Conservation (phyloP, 2,888 invertebrate species). For the Drosophila paranaensis region DNA sequence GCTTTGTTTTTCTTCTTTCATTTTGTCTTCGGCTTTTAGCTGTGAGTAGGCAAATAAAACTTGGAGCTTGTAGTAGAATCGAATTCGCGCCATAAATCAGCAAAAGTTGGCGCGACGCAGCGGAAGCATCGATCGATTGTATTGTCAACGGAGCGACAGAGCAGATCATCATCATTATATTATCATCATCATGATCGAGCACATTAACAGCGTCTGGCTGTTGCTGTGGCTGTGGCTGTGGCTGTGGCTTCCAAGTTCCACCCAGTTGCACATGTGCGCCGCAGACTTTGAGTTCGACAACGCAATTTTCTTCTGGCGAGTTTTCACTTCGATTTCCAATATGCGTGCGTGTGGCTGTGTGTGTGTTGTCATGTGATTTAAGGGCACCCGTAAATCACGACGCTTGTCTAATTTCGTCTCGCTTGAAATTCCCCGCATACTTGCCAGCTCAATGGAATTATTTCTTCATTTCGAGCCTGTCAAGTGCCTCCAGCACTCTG, state of each 20-base stretch:
- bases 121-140: slow-evolving; percentile 65
- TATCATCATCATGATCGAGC: slow-evolving; percentile 24
- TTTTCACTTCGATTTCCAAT: slow-evolving; percentile 73
- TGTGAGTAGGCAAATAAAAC: slow-evolving; percentile 28
- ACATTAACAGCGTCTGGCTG: slow-evolving; percentile 29
- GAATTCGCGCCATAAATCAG: slow-evolving; percentile 66
- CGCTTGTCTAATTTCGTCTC: slow-evolving; percentile 83
- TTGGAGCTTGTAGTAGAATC: slow-evolving; percentile 31
- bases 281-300: slow-evolving; percentile 57
- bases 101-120: slow-evolving; percentile 15
- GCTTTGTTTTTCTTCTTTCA: slow-evolving; percentile 7
- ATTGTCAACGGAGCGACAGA: slow-evolving; percentile 40
- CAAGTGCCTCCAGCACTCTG: slow-evolving; percentile 71
- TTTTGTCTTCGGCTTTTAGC: slow-evolving; percentile 4
- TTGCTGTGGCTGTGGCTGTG: not conserved
- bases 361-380: slow-evolving; percentile 75
- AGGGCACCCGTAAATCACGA: slow-evolving; percentile 85
- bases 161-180: slow-evolving; percentile 35
- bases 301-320: slow-evolving; percentile 63
- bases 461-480: slow-evolving; percentile 65
- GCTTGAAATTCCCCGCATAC: slow-evolving; percentile 81
- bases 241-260: slow-evolving; percentile 14
- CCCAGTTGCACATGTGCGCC: slow-evolving; percentile 60
- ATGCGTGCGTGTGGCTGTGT: slow-evolving; percentile 26
- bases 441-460: slow-evolving; percentile 82